phyloP scores from a whole-genome alignment of 2,797 vertebrate genomes.

The Sebastes kiyomatsui region DNA sequence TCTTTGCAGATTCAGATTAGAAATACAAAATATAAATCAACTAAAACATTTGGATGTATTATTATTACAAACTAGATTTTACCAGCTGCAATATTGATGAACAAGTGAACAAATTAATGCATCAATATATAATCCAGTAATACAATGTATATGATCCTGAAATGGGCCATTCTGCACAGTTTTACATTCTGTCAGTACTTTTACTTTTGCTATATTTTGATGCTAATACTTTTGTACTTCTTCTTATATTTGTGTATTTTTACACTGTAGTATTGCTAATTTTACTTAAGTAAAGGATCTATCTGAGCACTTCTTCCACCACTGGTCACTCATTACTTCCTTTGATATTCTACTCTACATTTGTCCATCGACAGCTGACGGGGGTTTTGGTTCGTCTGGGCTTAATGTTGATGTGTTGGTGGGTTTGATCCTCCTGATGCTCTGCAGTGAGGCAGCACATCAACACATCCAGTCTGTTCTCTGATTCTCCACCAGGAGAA shows the following conservation, averaged over 20 bases:
- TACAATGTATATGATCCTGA: background rate
- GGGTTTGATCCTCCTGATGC: slow-evolving; percentile 39
- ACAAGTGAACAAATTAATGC: background rate
- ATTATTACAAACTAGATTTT: too few relatives aligned
- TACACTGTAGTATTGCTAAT: background rate
- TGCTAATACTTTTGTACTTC: too few relatives aligned
- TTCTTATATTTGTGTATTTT: too few relatives aligned
- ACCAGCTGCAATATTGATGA: background rate
- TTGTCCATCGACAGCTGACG: background rate
- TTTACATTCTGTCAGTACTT: too few relatives aligned
- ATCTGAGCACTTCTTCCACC: background rate
- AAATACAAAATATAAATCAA: too few relatives aligned
- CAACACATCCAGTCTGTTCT: slow-evolving; percentile 47
- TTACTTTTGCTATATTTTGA: too few relatives aligned
- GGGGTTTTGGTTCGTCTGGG: slow-evolving; percentile 15
- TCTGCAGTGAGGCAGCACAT: slow-evolving; percentile 33
- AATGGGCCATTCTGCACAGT: too few relatives aligned
- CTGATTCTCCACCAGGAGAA: slow-evolving; percentile 57
- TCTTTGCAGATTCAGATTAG: too few relatives aligned
- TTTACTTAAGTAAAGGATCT: background rate
- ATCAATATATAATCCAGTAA: background rate
- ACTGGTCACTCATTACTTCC: background rate
- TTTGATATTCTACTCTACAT: background rate
- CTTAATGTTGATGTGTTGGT: slow-evolving; percentile 19
- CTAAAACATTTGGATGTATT: too few relatives aligned